phyloP scores from a whole-genome alignment of 53 echinoderm and acorn worm genomes.

The Paracentrotus lividus region DNA sequence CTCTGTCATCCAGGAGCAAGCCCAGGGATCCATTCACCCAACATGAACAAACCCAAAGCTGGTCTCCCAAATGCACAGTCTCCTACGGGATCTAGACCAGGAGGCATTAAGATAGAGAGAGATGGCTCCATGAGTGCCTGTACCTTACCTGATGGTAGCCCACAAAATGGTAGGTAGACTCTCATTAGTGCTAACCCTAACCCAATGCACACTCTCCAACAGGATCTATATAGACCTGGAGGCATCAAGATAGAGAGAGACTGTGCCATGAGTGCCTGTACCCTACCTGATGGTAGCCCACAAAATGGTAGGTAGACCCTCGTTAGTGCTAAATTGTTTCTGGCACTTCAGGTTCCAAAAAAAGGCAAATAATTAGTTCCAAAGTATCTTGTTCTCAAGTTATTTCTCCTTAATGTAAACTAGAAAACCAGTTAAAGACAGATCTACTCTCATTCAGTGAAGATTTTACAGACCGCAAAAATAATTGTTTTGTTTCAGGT shows the following conservation, averaged over 20 bases:
- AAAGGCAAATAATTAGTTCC: not conserved
- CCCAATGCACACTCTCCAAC: not conserved
- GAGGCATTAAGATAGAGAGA: constrained; percentile 64
- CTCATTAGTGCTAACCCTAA: not conserved
- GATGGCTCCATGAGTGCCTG: constrained; percentile 70
- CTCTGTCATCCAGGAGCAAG: constrained; percentile 76
- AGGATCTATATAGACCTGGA: no score
- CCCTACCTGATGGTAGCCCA: not conserved
- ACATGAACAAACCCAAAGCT: constrained; percentile 71
- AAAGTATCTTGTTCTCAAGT: not conserved
- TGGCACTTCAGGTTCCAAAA: not conserved
- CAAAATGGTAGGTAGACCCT: not conserved
- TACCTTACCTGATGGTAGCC: constrained; percentile 66
- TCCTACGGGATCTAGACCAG: constrained; percentile 64
- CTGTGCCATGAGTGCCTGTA: no score
- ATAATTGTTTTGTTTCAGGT: not conserved
- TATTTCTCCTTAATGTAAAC: no score
- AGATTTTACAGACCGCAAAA: no score
- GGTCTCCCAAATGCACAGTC: constrained; percentile 68
- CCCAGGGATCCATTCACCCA: constrained; percentile 89
- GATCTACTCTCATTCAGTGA: no score
- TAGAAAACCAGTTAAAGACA: no score
- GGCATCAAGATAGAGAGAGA: no score
- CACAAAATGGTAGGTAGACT: constrained; percentile 51
- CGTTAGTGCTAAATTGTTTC: no score